A percentile compares a stretch with the other conserved stretches of the same genome.
Conservation (phyloP, 2,113 vertebrate genomes). For the Leucoraja erinaceus region DNA sequence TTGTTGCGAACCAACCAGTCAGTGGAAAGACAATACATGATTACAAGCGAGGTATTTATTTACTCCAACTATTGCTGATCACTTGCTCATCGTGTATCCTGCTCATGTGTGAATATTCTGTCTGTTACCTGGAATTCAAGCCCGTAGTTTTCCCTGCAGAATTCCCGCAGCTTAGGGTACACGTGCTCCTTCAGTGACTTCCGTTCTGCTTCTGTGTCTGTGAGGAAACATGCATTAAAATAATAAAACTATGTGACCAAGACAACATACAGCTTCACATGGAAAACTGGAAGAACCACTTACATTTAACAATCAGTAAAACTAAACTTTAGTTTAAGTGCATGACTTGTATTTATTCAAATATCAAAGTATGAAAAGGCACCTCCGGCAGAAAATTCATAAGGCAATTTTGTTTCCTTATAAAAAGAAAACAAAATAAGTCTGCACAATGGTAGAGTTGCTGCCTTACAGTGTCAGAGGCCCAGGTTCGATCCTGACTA, state of each 20-base stretch:
- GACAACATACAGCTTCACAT: not conserved
- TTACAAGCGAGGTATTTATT: not conserved
- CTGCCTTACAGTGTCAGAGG: too few species aligned
- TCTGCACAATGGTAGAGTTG: too few species aligned
- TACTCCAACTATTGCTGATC: too few species aligned
- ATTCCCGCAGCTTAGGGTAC: slow-evolving; percentile 94
- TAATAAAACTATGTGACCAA: not conserved
- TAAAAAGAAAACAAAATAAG: not conserved
- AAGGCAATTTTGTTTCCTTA: not conserved
- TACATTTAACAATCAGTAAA: not conserved
- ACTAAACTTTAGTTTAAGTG: not conserved
- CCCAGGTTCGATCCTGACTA: too few species aligned
- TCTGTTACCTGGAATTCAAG: slow-evolving; percentile 90
- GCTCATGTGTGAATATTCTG: not conserved
- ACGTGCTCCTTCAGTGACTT: slow-evolving; percentile 87
- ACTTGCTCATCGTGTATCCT: not conserved
- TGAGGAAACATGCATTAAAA: slow-evolving; percentile 37
- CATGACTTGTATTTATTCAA: not conserved
- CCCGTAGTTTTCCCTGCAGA: slow-evolving; percentile 98
- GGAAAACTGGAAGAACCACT: not conserved
- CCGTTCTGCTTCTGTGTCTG: slow-evolving; percentile 94
- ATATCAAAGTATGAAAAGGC: not conserved
- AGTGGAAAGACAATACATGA: too few species aligned
- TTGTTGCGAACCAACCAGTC: too few species aligned
- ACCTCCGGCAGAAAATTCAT: not conserved